Evolutionary conservation across 2,888 invertebrate genomes (phyloP).

Genomic region (Zootermopsis nevadensis): DNA sequence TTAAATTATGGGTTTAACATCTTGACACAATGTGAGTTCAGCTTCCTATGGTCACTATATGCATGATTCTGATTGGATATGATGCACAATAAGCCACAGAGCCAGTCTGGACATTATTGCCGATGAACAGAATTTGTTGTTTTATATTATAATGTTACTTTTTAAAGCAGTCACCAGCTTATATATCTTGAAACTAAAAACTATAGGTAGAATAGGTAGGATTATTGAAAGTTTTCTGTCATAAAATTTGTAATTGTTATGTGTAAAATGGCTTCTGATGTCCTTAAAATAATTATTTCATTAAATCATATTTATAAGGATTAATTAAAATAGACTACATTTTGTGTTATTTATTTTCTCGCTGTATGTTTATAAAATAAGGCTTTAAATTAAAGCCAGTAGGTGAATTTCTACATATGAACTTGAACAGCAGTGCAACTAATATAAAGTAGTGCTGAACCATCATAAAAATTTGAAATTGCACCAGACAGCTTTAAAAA

Average conservation of each 20-base stretch:
- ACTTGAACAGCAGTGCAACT: neutral
- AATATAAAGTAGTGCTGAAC: neutral
- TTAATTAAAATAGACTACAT: neutral
- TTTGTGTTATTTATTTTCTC: neutral
- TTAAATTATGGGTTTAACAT: too few species aligned
- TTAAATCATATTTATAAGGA: neutral
- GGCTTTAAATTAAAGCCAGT: neutral
- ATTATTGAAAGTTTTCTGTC: too few species aligned
- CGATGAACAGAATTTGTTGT: too few species aligned
- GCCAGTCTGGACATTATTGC: too few species aligned
- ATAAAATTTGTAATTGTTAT: neutral
- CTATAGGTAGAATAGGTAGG: too few species aligned
- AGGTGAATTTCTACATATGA: neutral
- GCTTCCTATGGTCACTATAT: too few species aligned
- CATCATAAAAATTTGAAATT: neutral
- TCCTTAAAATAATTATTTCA: neutral
- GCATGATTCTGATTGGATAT: too few species aligned
- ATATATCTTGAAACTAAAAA: too few species aligned
- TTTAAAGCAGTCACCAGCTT: too few species aligned
- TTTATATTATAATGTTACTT: too few species aligned
- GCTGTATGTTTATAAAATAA: neutral
- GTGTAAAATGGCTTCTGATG: neutral
- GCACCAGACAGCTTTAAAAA: neutral
- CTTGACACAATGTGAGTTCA: too few species aligned
- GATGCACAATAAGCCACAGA: too few species aligned